Conservation (phyloP, 2,888 invertebrate species). For the Thyatira batis region DNA sequence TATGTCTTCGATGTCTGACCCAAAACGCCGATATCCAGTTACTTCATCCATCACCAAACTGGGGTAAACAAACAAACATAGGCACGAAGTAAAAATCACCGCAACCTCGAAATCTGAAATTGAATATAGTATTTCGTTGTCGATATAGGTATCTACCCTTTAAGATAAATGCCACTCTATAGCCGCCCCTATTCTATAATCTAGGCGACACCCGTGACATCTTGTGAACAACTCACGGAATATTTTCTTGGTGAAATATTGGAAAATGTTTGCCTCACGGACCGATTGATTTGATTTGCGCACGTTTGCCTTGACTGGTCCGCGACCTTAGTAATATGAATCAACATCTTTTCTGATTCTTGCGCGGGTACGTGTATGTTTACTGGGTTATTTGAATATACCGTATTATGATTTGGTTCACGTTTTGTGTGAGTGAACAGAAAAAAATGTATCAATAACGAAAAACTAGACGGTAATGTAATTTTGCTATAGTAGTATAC, state of each 20-base stretch:
- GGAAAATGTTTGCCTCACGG: slow-evolving; percentile 59
- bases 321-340: slow-evolving; percentile 29
- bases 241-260: slow-evolving; percentile 56
- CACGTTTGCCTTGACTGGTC: slow-evolving; percentile 34
- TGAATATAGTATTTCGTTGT: background rate
- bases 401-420: background rate
- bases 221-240: slow-evolving; percentile 34
- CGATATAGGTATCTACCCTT: background rate
- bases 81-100: no score
- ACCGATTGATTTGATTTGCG: slow-evolving; percentile 65
- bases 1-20: no score
- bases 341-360: slow-evolving; percentile 28
- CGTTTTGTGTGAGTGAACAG: no score
- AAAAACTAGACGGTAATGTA: no score
- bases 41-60: no score
- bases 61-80: no score
- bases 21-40: no score
- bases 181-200: slow-evolving; percentile 19
- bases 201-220: slow-evolving; percentile 25
- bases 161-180: slow-evolving; percentile 6
- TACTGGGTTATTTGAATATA: background rate
- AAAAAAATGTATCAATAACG: no score
- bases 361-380: background rate
- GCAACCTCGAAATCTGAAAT: background rate
- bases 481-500: no score